A percentile compares a stretch with the other conserved stretches of the same genome.
Evolutionary conservation across 92 coral and sea anemone genomes (phyloP).

Genomic region (Umimayanthus chanpuru): DNA sequence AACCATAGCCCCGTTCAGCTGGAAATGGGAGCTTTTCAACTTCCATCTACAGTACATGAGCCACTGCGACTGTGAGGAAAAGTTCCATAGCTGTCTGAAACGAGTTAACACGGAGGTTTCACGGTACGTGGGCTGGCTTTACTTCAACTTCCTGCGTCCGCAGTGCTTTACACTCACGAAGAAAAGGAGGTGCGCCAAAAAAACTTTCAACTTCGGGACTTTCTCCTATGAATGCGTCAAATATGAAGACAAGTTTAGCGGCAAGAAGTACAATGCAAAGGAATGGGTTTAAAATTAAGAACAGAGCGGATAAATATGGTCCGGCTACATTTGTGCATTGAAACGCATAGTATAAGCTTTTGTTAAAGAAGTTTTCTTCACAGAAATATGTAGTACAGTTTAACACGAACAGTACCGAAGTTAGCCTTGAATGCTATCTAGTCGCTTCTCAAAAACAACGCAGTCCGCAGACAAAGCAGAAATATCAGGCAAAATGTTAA

Average conservation of each 20-base stretch:
- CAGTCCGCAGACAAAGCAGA: too few species aligned
- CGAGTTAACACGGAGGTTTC: background rate
- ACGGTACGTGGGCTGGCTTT: conserved; percentile 5
- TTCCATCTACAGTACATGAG: conserved; percentile 8
- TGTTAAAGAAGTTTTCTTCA: background rate
- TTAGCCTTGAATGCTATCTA: too few species aligned
- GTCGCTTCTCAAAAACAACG: too few species aligned
- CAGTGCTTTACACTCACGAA: conserved; percentile 16
- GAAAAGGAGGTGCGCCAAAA: background rate
- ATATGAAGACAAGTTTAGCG: background rate
- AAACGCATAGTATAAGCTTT: background rate
- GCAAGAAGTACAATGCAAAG: background rate
- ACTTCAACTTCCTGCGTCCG: conserved; percentile 33
- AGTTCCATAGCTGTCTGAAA: conserved; percentile 33
- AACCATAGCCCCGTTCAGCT: conserved; percentile 21
- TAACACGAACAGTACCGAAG: background rate
- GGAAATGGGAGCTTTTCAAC: conserved; percentile 35
- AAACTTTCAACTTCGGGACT: background rate
- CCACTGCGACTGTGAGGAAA: conserved; percentile 39
- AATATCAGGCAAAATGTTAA: too few species aligned
- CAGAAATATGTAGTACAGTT: background rate
- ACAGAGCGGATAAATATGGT: background rate
- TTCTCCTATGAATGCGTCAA: background rate
- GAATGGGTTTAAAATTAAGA: background rate
- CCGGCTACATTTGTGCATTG: background rate